phyloP scores from a whole-genome alignment of 2,113 vertebrate species.

The Anolis sagrei region DNA sequence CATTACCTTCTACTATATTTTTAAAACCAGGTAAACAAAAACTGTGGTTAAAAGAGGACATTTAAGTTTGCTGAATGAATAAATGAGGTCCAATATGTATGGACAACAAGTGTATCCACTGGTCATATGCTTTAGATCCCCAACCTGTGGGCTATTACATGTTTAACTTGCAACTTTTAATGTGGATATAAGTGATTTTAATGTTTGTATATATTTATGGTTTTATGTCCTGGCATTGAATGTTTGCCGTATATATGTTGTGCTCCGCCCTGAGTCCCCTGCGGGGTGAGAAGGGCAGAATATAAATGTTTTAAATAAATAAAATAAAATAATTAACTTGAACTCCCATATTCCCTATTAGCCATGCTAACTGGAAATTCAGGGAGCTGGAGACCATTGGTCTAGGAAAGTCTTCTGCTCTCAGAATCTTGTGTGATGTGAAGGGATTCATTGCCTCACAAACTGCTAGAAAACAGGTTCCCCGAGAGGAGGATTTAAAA shows the following conservation, averaged over 20 bases:
- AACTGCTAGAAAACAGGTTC: not conserved
- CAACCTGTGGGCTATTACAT: not conserved
- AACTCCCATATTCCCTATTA: not conserved
- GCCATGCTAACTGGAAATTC: not conserved
- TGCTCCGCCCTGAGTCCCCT: no score
- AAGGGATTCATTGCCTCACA: not conserved
- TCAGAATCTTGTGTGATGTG: not conserved
- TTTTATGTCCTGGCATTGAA: no score
- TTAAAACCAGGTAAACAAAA: not conserved
- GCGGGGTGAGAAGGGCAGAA: no score
- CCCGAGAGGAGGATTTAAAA: not conserved
- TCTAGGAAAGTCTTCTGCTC: not conserved
- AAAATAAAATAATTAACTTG: no score
- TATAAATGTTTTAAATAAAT: no score
- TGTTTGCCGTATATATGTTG: no score
- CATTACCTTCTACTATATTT: not conserved
- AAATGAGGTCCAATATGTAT: not conserved
- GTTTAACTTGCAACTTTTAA: no score
- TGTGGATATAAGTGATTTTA: no score
- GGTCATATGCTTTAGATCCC: not conserved
- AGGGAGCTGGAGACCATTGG: not conserved
- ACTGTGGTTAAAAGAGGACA: not conserved
- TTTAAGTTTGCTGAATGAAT: not conserved
- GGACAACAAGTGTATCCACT: not conserved
- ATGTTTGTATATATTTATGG: no score